A percentile compares a stretch with the other conserved stretches of the same genome.
phyloP scores from a whole-genome alignment of 2,797 vertebrate species.

The Characodon lateralis region DNA sequence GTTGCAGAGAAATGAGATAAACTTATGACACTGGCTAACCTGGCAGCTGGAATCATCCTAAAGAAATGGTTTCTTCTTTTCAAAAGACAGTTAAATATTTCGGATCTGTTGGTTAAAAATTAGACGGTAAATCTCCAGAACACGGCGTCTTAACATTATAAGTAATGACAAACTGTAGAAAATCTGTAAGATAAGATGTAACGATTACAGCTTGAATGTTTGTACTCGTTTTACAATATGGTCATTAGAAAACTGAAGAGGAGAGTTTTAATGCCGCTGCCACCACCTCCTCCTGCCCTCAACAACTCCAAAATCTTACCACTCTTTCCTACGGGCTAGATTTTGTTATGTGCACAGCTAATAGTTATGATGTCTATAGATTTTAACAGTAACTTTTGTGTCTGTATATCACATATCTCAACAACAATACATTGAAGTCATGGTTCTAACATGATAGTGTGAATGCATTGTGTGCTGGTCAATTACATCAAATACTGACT shows the following conservation, averaged over 20 bases:
- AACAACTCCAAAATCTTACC: background rate
- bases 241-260: too few relatives aligned
- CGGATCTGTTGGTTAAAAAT: background rate
- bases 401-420: background rate
- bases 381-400: background rate
- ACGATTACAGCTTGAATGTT: too few relatives aligned
- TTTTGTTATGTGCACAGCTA: background rate
- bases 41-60: background rate
- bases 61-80: too few relatives aligned
- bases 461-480: background rate
- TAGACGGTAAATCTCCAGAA: background rate
- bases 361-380: background rate
- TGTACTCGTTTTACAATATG: too few relatives aligned
- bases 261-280: background rate
- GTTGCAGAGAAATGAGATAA: background rate
- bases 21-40: background rate
- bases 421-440: background rate
- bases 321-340: background rate
- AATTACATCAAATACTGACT: slow-evolving; percentile 35
- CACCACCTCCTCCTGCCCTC: background rate
- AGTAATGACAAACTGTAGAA: background rate
- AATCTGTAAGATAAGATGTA: too few relatives aligned
- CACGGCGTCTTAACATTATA: background rate
- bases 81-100: too few relatives aligned
- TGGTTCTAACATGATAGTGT: background rate